Base-by-base conservation (phyloP, 1,140 invertebrate species). In the Helicoverpa armigera region DNA sequence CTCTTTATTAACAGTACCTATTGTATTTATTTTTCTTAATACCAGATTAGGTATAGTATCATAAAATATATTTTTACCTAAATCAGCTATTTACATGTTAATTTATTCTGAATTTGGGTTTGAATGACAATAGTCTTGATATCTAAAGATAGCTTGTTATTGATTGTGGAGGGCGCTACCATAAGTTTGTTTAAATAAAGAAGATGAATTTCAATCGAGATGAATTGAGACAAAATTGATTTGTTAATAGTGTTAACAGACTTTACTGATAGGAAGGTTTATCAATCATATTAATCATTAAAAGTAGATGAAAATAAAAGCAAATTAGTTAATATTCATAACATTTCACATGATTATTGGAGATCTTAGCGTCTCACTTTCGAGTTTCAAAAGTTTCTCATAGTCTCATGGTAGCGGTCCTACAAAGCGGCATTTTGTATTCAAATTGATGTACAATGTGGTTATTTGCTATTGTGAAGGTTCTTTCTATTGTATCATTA, bases 391-490 rank as follows among this genome's bases (percentile, higher is more conserved):
- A 29, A n/a, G 31, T n/a, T 48, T 58, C n/a, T 29, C 2, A 9
- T 53, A 43, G 13, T 67, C 29, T 53, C 51, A 18, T 77, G 48
- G 61, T 77, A 77, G 29, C 4, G 18, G 9, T 43, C 14, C 48
- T 35, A n/a, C 18, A 13, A 65, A 77, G 60, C 48, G 23, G 51
- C 61, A 67, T 77, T 77, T 53, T 35, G 61, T 77, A 77, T 75
- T 75, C 73, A 75, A 61, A 77, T 77, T 77, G 75, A 67, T 54
- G 75, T 77, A 77, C 60, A 54, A 65, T 54, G 61, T 54, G 51
- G 50, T 67, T 67, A 29, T 65, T 67, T 77, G 50, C 75, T 77
- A 77, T 77, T 77, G 75, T 67, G 61, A 77, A 77, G 75, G 75
- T 67, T 77, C 23, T 77, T 77, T 77, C 48, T 77, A 65, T 67